Base-by-base conservation (phyloP, 2,888 invertebrate species). In the Ornithoptera alexandrae region DNA sequence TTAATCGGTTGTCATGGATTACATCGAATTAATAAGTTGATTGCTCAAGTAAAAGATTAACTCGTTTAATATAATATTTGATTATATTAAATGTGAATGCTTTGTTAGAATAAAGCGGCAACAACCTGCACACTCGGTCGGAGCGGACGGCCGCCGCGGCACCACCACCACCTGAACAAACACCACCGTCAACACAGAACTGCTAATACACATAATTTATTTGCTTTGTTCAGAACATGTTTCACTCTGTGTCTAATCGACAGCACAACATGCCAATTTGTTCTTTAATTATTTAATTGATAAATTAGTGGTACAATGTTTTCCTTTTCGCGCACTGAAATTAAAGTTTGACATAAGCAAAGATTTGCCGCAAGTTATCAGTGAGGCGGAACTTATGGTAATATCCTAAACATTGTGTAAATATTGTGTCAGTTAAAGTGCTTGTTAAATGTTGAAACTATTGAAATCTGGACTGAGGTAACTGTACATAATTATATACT, bases 141-240 rank as follows among this genome's bases (percentile, higher is more conserved):
- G 20, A 56, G 57, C 46, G 53, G 60, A 60, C 22, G 36, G 42
- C 50, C n/a, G 56, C 30, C 22, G 57, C 12, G n/a, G 39, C 68
- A 63, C 60, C 57, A 57, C 62, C 61, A 39, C 42, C 74, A 76
- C 67, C 75, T 76, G 74, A 71, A 63, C 71, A 75, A 76, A 75
- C 69, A 73, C 22, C 58, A 62, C 65, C 65, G 72, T 70, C 64
- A 57, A 70, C 72, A 74, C 75, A 74, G 72, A 71, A 71, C 69
- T 65, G 69, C 67, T 70, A 68, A 74, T 74, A 71, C 73, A 68
- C 68, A 69, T 72, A 74, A 72, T 74, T 72, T 72, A 70, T 74
- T 75, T 75, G 72, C 70, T 72, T 69, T 67, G 62, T 57, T 63
- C 68, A 46, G 56, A 61, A 57, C 63, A 63, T 53, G 64, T 53